Evolutionary conservation across 2,113 vertebrate genomes (phyloP).

Genomic region (Carassius carassius): DNA sequence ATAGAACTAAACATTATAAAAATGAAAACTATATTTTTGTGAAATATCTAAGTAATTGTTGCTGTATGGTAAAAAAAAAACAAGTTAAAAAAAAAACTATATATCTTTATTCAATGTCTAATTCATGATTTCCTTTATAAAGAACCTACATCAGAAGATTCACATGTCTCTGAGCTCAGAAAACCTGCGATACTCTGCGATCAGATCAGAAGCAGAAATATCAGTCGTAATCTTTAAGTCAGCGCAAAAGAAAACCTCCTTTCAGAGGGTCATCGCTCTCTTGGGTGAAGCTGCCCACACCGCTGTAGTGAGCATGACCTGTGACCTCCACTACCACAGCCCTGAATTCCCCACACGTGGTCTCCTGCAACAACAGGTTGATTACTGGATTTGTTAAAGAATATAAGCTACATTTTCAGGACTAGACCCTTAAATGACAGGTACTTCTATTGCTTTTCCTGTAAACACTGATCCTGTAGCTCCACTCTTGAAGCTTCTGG

Average conservation of each 20-base stretch:
- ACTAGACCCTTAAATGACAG: background rate
- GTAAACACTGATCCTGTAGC: constrained; percentile 86
- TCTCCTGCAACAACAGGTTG: constrained; percentile 75
- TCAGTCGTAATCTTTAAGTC: constrained; percentile 42
- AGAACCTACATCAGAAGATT: background rate
- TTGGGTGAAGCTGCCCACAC: constrained; percentile 80
- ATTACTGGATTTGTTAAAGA: background rate
- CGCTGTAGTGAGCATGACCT: constrained; percentile 88
- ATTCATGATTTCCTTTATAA: background rate
- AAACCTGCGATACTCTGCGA: background rate
- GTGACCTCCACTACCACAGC: constrained; percentile 91
- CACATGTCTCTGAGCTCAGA: background rate
- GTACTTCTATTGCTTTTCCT: constrained; percentile 85
- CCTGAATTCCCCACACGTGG: constrained; percentile 80
- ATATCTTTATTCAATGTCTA: background rate
- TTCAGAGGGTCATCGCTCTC: constrained; percentile 83
- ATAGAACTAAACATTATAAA: too few relatives aligned
- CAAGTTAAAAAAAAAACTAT: too few relatives aligned
- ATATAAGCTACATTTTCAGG: background rate
- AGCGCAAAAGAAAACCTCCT: constrained; percentile 86
- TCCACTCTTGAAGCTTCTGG: constrained; percentile 85
- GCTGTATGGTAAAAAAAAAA: too few relatives aligned
- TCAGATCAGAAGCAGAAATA: background rate
- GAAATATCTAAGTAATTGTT: too few relatives aligned
- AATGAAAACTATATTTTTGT: too few relatives aligned